Evolutionary conservation across 2,888 invertebrate species (phyloP).

Genomic region (Sesia apiformis): DNA sequence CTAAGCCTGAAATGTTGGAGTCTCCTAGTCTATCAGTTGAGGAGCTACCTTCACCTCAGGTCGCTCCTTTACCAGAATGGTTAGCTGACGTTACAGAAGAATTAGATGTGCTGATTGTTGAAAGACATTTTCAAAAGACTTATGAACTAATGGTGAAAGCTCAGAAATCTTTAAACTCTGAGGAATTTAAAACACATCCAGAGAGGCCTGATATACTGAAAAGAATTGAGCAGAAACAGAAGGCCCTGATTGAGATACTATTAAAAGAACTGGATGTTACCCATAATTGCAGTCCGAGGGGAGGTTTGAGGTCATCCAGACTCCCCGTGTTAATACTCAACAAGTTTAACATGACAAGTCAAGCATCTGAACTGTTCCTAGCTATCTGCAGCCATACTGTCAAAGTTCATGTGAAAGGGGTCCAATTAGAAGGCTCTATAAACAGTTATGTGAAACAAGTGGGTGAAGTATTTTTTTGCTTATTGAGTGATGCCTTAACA

Average conservation of each 20-base stretch:
- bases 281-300: conserved; percentile 92
- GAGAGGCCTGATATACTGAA: conserved; percentile 51
- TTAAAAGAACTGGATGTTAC: conserved; percentile 91
- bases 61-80: conserved; percentile 84
- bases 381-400: conserved; percentile 87
- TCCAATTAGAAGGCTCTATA: conserved; percentile 87
- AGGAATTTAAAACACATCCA: conserved; percentile 55
- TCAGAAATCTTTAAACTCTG: conserved; percentile 49
- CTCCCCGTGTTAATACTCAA: conserved; percentile 90
- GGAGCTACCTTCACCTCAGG: conserved; percentile 54
- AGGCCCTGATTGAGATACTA: conserved; percentile 87
- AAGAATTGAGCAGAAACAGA: conserved; percentile 81
- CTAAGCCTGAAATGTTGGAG: conserved; percentile 50
- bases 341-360: conserved; percentile 77
- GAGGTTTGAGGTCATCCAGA: conserved; percentile 89
- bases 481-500: conserved; percentile 81
- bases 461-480: conserved; percentile 88
- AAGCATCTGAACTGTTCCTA: conserved; percentile 88
- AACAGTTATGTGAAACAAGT: conserved; percentile 86
- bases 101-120: conserved; percentile 94
- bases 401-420: conserved; percentile 85
- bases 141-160: conserved; percentile 82
- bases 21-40: conserved; percentile 66
- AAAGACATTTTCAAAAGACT: conserved; percentile 96
- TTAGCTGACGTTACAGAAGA: conserved; percentile 93